Evolutionary conservation across 2,113 vertebrate genomes (phyloP), one percentile per base, ranked within the genome.

Genomic region (Steatornis caripensis): DNA sequence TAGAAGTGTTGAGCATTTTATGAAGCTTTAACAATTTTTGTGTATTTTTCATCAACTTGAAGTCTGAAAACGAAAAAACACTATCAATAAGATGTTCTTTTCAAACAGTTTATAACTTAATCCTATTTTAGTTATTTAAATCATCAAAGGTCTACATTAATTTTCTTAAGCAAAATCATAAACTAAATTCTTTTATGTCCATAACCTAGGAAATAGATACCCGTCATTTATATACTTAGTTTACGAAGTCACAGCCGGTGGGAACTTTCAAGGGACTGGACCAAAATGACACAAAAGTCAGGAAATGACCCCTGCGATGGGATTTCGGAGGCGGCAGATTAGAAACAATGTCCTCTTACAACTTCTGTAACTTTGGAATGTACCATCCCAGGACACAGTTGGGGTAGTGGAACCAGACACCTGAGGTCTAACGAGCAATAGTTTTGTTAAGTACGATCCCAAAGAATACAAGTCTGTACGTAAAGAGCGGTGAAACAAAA

Each of bases 291-390:
- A 98, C 97, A 98, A 97, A 98, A 98, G 92, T 97, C 97, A 98
- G 98, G 98, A 99, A 99, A 97, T 98, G 97, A 98, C 98, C 98
- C 98, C 97, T 97, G 97, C n/a, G 68, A 98, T 95, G 97, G 96
- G 97, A 94, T 95, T 95, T 95, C 92, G 80, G 95, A 97, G 92
- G 95, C 9, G 0, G 43, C 46, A 96, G 97, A 98, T 98, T 97
- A 98, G 96, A 98, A 98, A 99, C 98, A 98, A 99, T 98, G 98
- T 98, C 96, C 93, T 98, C 97, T 98, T 98, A 98, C 97, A 98
- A 98, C 85, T 98, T 97, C 97, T 98, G 96, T 92, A 96, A 93
- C 96, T 95, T 93, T 94, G 98, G 98, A 97, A 94, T 91, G 49
- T 97, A 98, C 98, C 98, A 98, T 91, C 71, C 96, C 72, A 61